Evolutionary conservation across 2,797 vertebrate genomes (phyloP).

Genomic region (Acomys russatus): DNA sequence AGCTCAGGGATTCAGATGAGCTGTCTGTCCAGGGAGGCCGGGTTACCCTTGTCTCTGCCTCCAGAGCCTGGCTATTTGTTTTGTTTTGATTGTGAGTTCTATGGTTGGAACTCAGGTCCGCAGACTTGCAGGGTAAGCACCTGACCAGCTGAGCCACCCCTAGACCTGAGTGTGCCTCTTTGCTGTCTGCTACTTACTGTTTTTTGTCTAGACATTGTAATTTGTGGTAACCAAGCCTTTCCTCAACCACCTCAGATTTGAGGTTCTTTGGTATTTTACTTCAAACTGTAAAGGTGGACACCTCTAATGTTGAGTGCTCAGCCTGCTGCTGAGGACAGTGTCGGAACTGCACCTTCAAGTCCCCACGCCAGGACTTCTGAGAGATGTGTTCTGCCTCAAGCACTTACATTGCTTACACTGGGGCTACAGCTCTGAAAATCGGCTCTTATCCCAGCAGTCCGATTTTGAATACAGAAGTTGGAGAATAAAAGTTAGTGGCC

Average conservation of each 20-base stretch:
- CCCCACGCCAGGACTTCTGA: not conserved
- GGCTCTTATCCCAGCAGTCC: rapidly evolving
- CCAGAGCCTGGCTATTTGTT: not conserved
- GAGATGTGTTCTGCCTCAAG: not conserved
- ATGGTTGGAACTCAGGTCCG: not conserved
- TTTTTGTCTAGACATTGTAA: not conserved
- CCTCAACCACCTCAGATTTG: not conserved
- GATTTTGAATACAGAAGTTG: not conserved
- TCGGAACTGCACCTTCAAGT: rapidly evolving
- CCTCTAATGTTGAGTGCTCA: rapidly evolving
- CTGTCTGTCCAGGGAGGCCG: not conserved
- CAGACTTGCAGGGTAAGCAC: not conserved
- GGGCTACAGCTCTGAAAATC: not conserved
- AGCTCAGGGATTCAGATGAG: not conserved
- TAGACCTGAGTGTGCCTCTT: too few relatives aligned
- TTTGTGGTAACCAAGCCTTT: not conserved
- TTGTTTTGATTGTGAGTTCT: not conserved
- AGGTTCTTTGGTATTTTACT: slow-evolving; percentile 1
- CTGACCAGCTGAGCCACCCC: not conserved
- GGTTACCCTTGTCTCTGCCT: not conserved
- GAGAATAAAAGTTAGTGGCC: not conserved
- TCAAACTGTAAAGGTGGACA: not conserved
- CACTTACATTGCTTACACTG: not conserved
- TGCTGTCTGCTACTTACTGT: not conserved
- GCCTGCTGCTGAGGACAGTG: too few relatives aligned